phyloP scores from a whole-genome alignment of 2,888 invertebrate species.

The Plutella xylostella region DNA sequence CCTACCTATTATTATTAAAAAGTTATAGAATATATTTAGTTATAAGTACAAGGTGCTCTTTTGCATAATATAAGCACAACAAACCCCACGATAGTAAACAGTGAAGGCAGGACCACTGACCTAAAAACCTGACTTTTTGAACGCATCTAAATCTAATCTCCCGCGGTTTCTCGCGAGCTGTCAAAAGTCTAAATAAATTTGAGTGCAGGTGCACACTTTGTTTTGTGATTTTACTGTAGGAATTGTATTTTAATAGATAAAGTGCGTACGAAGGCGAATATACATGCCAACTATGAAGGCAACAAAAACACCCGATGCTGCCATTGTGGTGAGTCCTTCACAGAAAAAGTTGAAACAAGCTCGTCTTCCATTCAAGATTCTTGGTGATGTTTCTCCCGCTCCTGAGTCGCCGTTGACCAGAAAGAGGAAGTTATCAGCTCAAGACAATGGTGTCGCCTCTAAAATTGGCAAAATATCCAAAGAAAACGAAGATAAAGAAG shows the following conservation, averaged over 20 bases:
- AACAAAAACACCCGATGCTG: constrained; percentile 40
- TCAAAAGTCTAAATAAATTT: constrained; percentile 20
- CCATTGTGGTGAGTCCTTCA: constrained; percentile 46
- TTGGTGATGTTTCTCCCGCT: constrained; percentile 51
- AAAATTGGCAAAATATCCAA: constrained; percentile 54
- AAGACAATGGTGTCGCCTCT: constrained; percentile 36
- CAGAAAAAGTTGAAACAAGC: constrained; percentile 73
- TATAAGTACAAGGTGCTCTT: too few relatives aligned
- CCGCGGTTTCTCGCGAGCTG: constrained; percentile 43
- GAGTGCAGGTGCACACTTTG: constrained; percentile 29
- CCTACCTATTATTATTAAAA: too few relatives aligned
- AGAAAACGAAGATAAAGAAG: constrained; percentile 40
- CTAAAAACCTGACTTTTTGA: neutral
- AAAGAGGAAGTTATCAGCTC: constrained; percentile 55
- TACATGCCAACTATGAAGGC: constrained; percentile 48
- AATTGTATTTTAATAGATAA: too few relatives aligned
- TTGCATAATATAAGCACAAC: too few relatives aligned
- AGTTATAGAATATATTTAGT: too few relatives aligned
- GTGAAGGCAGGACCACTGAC: too few relatives aligned
- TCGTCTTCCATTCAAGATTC: constrained; percentile 70
- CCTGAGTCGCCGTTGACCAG: constrained; percentile 36
- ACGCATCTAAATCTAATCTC: constrained; percentile 24
- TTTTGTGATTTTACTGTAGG: too few relatives aligned
- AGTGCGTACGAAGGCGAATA: neutral
- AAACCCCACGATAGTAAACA: too few relatives aligned